A percentile compares a stretch with the other conserved stretches of the same genome.
Evolutionary conservation across 2,888 invertebrate genomes (phyloP).

Genomic region (Ecdyonurus torrentis): DNA sequence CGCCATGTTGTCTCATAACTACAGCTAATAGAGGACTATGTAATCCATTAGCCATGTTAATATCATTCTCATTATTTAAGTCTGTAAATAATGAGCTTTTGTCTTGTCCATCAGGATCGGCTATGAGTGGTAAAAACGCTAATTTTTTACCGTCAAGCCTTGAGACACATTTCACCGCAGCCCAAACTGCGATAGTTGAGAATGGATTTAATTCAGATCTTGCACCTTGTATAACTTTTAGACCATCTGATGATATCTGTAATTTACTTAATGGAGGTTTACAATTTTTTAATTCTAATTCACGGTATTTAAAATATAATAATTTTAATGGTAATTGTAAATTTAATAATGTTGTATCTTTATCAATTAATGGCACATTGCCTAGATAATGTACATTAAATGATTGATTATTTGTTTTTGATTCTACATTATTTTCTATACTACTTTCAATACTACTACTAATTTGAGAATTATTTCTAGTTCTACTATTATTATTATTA

Average conservation of each 20-base stretch:
- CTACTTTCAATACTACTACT: background rate
- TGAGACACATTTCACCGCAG: slow-evolving; percentile 70
- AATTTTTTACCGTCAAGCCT: slow-evolving; percentile 34
- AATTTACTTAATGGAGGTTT: slow-evolving; percentile 29
- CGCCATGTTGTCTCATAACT: slow-evolving; percentile 64
- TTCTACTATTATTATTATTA: background rate
- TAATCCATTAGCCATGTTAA: slow-evolving; percentile 15
- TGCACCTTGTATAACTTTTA: slow-evolving; percentile 45
- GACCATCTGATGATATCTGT: slow-evolving; percentile 49
- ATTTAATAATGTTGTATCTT: slow-evolving; percentile 26
- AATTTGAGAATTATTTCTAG: background rate
- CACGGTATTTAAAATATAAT: slow-evolving; percentile 42
- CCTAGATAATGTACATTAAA: background rate
- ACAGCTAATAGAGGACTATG: slow-evolving; percentile 81
- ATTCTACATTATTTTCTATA: background rate
- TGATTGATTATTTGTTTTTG: background rate
- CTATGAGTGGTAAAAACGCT: slow-evolving; percentile 71
- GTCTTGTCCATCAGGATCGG: slow-evolving; percentile 63
- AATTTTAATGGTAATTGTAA: slow-evolving; percentile 64
- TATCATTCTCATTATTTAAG: slow-evolving; percentile 3
- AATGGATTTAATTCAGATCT: slow-evolving; percentile 49
- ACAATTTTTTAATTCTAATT: slow-evolving; percentile 20
- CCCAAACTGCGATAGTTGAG: slow-evolving; percentile 85
- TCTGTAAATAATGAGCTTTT: slow-evolving; percentile 45
- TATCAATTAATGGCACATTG: slow-evolving; percentile 20